Percentiles rank a stretch among this genome's conserved stretches.
These are phyloP conservation scores for Hirtodrosophila histrioides DNA, from an alignment of 2,888 invertebrate species.

Conservation along the genomic window DNA sequence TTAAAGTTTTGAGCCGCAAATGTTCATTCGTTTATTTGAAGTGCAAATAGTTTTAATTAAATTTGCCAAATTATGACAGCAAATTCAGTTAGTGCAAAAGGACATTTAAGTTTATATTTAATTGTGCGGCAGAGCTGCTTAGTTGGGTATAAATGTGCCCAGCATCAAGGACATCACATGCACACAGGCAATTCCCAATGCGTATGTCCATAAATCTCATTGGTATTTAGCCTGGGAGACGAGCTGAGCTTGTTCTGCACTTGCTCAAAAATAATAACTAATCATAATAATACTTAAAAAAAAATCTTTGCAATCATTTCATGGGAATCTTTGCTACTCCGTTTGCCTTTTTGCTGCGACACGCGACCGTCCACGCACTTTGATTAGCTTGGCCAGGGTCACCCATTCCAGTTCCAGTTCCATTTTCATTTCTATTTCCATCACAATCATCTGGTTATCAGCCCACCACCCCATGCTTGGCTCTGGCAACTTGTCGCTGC, in stretches of 20 bases:
- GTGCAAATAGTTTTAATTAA: constrained; percentile 75
- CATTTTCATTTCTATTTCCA: constrained; percentile 2
- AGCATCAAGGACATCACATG: neutral
- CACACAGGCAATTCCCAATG: constrained; percentile 54
- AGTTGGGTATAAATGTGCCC: neutral
- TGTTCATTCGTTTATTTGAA: constrained; percentile 55
- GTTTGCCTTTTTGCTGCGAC: constrained; percentile 54
- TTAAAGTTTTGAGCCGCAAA: constrained; percentile 67
- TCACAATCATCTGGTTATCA: constrained; percentile 40
- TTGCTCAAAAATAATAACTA: constrained; percentile 71
- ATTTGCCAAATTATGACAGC: constrained; percentile 71
- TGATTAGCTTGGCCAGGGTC: constrained; percentile 71
- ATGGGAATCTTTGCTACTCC: constrained; percentile 62
- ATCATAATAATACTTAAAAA: constrained; percentile 70
- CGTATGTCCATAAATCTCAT: constrained; percentile 61
- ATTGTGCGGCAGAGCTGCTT: constrained; percentile 29
- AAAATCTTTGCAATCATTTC: constrained; percentile 63
- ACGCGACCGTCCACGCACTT: constrained; percentile 78
- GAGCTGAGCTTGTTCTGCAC: constrained; percentile 43
- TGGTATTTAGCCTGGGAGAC: constrained; percentile 52
- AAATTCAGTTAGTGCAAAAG: constrained; percentile 47
- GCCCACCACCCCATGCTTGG: constrained; percentile 24
- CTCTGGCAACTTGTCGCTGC: constrained; percentile 19
- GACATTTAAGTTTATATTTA: constrained; percentile 51
- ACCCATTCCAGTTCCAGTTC: constrained; percentile 5